Conservation (phyloP, 2,113 vertebrate genomes). For the Ptychochromis oligacanthus region DNA sequence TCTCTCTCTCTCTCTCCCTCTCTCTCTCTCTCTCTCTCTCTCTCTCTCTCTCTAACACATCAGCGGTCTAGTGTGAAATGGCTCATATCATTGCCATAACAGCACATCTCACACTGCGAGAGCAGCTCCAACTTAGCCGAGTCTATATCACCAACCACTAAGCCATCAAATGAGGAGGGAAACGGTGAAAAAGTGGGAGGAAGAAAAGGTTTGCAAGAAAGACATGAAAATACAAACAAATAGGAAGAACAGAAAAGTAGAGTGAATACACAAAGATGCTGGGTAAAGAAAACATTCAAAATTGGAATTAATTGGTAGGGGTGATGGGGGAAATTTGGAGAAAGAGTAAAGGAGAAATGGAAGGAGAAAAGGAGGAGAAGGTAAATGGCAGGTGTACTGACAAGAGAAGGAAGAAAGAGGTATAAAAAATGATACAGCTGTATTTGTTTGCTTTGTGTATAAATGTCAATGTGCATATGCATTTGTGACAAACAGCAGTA, state of each 20-base stretch:
- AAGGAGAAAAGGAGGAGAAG: neutral
- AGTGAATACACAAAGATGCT: neutral
- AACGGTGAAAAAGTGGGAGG: neutral
- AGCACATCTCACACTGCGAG: conserved; percentile 57
- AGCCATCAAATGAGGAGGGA: conserved; percentile 44
- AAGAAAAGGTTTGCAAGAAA: neutral
- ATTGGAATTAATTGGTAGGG: neutral
- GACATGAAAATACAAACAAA: neutral
- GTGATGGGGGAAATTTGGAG: neutral
- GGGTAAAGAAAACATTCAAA: neutral
- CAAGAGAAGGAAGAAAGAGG: neutral
- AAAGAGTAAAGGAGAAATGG: neutral
- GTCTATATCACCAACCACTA: conserved; percentile 30
- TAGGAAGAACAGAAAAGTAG: neutral
- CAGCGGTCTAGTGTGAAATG: conserved; percentile 68
- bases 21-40: neutral
- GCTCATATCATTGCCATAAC: conserved; percentile 61
- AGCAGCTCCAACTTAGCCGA: conserved; percentile 41
- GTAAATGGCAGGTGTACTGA: neutral
- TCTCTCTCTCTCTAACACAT: conserved; percentile 48
- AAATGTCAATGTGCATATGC: conserved; percentile 38
- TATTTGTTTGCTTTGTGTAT: conserved; percentile 6
- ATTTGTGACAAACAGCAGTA: conserved; percentile 31
- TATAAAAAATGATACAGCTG: neutral
- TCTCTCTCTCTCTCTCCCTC: conserved; percentile 28